Evolutionary conservation across 1,140 invertebrate species (phyloP).

Genomic region (Tetramorium alpestre): DNA sequence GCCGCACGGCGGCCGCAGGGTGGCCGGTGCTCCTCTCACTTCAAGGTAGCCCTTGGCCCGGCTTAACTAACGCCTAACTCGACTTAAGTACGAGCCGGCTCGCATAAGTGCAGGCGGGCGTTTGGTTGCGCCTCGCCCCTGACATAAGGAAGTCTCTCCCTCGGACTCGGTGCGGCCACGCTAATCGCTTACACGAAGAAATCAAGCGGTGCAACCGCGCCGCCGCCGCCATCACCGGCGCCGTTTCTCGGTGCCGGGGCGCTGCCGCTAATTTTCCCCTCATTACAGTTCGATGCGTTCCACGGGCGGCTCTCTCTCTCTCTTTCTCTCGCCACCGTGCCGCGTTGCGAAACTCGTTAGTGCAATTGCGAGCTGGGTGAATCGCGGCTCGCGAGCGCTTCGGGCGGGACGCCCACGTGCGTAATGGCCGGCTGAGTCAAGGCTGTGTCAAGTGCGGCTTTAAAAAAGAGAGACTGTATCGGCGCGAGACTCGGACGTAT

Average conservation of each 20-base stretch:
- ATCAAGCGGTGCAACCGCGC: constrained; percentile 57
- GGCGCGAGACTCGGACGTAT: constrained; percentile 34
- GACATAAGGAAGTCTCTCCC: constrained; percentile 44
- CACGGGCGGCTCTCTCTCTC: not conserved
- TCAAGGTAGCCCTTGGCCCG: constrained; percentile 44
- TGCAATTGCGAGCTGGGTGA: constrained; percentile 29
- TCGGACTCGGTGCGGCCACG: constrained; percentile 39
- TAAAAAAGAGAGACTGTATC: constrained; percentile 1
- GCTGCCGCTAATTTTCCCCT: constrained; percentile 62
- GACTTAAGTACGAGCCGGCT: constrained; percentile 59
- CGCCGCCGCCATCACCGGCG: constrained; percentile 17
- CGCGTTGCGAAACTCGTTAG: constrained; percentile 63
- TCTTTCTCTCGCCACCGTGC: constrained; percentile 10
- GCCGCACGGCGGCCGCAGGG: constrained; percentile 37
- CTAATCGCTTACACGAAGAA: constrained; percentile 78
- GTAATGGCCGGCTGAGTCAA: constrained; percentile 51
- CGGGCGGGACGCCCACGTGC: constrained; percentile 59
- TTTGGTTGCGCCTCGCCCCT: constrained; percentile 52
- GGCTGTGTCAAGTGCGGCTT: constrained; percentile 61
- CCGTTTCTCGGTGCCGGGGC: constrained; percentile 12
- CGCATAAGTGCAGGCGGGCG: constrained; percentile 46
- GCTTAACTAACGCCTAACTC: constrained; percentile 67
- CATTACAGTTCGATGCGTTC: constrained; percentile 64
- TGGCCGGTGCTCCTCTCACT: not conserved
- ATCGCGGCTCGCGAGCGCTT: constrained; percentile 34